phyloP scores from a whole-genome alignment of 2,113 vertebrate species.

The Coreoperca whiteheadi region DNA sequence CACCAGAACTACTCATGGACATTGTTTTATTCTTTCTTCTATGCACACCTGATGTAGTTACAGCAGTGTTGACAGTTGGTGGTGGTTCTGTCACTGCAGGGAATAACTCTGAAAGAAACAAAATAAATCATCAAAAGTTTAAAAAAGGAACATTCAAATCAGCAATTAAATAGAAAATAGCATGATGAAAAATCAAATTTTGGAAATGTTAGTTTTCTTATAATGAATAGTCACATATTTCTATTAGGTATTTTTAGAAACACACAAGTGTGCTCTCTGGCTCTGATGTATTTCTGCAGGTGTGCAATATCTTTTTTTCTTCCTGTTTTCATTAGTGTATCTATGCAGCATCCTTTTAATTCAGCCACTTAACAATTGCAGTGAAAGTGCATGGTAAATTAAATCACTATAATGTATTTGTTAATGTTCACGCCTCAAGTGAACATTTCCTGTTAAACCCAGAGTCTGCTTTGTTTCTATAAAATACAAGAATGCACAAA shows the following conservation, averaged over 20 bases:
- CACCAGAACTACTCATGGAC: not conserved
- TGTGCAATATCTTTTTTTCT: not conserved
- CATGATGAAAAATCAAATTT: not conserved
- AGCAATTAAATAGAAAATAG: not conserved
- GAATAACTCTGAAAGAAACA: slow-evolving; percentile 15
- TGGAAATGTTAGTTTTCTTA: not conserved
- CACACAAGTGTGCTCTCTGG: not conserved
- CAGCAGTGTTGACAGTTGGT: not conserved
- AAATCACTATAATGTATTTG: not conserved
- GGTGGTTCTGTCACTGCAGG: not conserved
- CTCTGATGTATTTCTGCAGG: not conserved
- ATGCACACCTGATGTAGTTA: slow-evolving; percentile 43
- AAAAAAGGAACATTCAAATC: not conserved
- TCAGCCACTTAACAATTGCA: not conserved
- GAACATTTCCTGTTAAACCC: not conserved
- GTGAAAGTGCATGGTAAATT: not conserved
- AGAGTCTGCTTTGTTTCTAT: not conserved
- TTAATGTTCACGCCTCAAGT: not conserved
- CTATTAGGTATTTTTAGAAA: slow-evolving; percentile 4
- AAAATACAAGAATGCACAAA: not conserved
- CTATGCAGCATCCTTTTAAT: not conserved
- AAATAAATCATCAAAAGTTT: not conserved
- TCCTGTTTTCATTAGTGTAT: not conserved
- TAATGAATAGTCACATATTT: not conserved
- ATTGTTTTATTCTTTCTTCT: slow-evolving; percentile 1